Evolutionary conservation across 2,113 vertebrate species (phyloP).

Genomic region (Forbesichthys papilliferus): DNA sequence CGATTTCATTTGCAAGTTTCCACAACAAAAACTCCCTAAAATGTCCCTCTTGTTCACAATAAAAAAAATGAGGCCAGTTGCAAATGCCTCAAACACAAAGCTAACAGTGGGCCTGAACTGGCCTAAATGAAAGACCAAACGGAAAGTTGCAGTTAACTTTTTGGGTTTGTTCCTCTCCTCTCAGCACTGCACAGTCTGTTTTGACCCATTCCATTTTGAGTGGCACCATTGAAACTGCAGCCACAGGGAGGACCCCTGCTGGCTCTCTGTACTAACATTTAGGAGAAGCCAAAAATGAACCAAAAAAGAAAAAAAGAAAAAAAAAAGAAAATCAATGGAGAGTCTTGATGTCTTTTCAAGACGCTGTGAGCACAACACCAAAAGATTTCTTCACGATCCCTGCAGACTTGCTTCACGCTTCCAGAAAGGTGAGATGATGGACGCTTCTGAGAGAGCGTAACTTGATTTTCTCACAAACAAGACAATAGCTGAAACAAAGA

Average conservation of each 20-base stretch:
- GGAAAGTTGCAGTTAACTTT: constrained; percentile 66
- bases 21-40: too few relatives aligned
- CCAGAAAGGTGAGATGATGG: constrained; percentile 71
- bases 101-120: constrained; percentile 13
- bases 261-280: constrained; percentile 61
- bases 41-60: too few relatives aligned
- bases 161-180: constrained; percentile 36
- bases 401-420: constrained; percentile 64
- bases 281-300: constrained; percentile 60
- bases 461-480: constrained; percentile 75
- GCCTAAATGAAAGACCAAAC: constrained; percentile 34
- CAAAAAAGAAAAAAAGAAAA: background rate
- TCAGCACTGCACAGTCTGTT: constrained; percentile 66
- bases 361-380: constrained; percentile 68
- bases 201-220: constrained; percentile 67
- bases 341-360: constrained; percentile 77
- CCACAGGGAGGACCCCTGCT: constrained; percentile 77
- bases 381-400: constrained; percentile 69
- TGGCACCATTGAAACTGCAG: constrained; percentile 66
- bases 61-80: too few relatives aligned
- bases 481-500: constrained; percentile 76
- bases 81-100: too few relatives aligned
- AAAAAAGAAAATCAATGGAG: constrained; percentile 71
- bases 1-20: too few relatives aligned
- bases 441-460: constrained; percentile 69